phyloP scores from a whole-genome alignment of 2,797 vertebrate genomes.

The Sardinella longiceps region DNA sequence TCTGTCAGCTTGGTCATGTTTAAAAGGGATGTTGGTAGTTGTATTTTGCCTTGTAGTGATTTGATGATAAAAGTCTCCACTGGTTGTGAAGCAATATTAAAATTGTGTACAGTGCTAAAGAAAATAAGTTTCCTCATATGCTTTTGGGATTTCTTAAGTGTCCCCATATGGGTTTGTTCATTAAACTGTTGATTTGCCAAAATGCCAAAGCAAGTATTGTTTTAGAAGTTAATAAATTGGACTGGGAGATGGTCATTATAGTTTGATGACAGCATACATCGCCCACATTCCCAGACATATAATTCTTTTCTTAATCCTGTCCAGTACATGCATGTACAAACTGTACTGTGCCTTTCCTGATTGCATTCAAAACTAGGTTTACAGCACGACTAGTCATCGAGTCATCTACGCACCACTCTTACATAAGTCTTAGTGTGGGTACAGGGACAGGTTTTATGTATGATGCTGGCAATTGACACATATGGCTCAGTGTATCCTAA shows the following conservation, averaged over 20 bases:
- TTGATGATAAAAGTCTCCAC: background rate
- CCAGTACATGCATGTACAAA: background rate
- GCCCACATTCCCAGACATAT: background rate
- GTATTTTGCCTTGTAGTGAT: background rate
- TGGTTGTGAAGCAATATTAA: background rate
- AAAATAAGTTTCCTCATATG: background rate
- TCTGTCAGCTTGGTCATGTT: background rate
- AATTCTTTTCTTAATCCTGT: background rate
- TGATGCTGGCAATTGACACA: background rate
- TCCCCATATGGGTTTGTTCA: background rate
- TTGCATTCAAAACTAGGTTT: background rate
- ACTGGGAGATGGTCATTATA: background rate
- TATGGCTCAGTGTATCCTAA: background rate
- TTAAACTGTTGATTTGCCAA: background rate
- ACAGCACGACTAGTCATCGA: constrained; percentile 19
- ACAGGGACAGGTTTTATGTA: background rate
- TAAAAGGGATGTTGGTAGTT: background rate
- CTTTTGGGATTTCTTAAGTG: background rate
- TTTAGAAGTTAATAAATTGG: background rate
- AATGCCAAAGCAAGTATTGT: background rate
- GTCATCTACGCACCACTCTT: constrained; percentile 18
- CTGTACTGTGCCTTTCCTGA: background rate
- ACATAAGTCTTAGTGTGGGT: constrained; percentile 32
- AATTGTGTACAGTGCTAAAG: background rate
- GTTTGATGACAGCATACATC: background rate